Base-by-base conservation (phyloP, 1,140 invertebrate species). In the Penaeus chinensis region DNA sequence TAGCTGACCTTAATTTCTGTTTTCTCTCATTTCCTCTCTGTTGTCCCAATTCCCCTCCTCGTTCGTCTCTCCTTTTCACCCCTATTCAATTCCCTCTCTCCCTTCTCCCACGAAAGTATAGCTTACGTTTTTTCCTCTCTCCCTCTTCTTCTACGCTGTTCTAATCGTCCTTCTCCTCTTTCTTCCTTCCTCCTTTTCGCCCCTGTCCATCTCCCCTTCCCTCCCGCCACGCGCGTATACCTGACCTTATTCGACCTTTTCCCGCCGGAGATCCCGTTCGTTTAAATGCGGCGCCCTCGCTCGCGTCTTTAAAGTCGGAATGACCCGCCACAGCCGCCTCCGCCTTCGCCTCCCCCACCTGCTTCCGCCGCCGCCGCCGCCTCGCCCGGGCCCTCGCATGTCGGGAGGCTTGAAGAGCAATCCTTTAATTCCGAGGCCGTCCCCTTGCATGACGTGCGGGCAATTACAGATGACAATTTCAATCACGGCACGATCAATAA, bases 381-480 rank as follows among this genome's bases (percentile, higher is more conserved):
- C 11, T 11, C 63, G 16, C 24, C 42, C 80, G 37, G 80, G 22
- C n/a, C 60, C 32, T 82, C 24, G 80, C 80, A 82, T 82, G 80
- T 82, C 61, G 62, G 37, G 42, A 82, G 63, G 63, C 80, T 65
- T 65, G 60, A 82, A 82, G 80, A 65, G 11, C 37, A 66, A 65
- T 65, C 80, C 80, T 65, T 65, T 65, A 82, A 65, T 63, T 42
- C 63, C 27, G 16, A 82, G 19, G 62, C 54, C 79, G 20, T 82
- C 62, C 79, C 80, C 61, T 87, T 82, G 85, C 85, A 87, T 87
- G 85, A 82, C 80, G 54, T n/a, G 13, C 80, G 69, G 27, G 69
- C 85, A 87, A 87, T 87, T 82, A 87, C 85, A 63, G 22, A 76
- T 62, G 85, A 82, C 85, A 87, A 87, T 77, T 82, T 87, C 85